These are phyloP conservation scores for Heliconius hortense DNA, from an alignment of 2,888 invertebrate genomes.

Conservation along the genomic window DNA sequence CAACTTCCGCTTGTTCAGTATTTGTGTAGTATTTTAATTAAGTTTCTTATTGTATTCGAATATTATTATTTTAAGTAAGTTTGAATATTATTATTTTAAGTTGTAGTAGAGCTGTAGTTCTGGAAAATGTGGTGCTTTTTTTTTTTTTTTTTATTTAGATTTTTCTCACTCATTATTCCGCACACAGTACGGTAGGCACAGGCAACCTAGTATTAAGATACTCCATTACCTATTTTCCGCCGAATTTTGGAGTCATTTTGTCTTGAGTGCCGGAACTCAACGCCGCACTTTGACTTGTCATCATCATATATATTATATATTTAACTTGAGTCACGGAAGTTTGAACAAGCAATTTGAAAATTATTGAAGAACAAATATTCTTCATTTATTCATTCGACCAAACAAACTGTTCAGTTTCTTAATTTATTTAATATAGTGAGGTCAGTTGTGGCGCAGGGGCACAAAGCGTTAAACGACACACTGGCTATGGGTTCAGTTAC, in stretches of 20 bases:
- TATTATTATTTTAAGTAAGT: neutral
- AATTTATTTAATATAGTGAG: too few species aligned
- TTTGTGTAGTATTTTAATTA: constrained; percentile 5
- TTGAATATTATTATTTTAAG: neutral
- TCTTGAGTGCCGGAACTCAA: too few species aligned
- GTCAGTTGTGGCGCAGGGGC: too few species aligned
- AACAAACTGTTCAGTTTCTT: too few species aligned
- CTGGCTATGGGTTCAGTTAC: too few species aligned
- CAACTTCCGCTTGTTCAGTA: constrained; percentile 4
- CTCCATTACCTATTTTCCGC: neutral
- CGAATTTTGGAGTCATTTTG: too few species aligned
- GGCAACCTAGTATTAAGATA: neutral
- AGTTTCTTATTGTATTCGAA: constrained; percentile 12
- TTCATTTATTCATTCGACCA: too few species aligned
- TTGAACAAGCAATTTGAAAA: too few species aligned
- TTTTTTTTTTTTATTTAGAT: neutral
- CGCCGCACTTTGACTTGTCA: too few species aligned
- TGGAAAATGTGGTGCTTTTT: neutral
- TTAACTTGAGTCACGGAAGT: neutral
- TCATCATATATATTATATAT: too few species aligned
- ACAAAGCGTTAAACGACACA: too few species aligned
- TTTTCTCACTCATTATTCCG: neutral
- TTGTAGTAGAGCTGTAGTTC: neutral
- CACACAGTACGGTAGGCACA: neutral
- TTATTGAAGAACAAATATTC: too few species aligned